Evolutionary conservation across 2,113 vertebrate species (phyloP).

Genomic region (Puffinus mauretanicus): DNA sequence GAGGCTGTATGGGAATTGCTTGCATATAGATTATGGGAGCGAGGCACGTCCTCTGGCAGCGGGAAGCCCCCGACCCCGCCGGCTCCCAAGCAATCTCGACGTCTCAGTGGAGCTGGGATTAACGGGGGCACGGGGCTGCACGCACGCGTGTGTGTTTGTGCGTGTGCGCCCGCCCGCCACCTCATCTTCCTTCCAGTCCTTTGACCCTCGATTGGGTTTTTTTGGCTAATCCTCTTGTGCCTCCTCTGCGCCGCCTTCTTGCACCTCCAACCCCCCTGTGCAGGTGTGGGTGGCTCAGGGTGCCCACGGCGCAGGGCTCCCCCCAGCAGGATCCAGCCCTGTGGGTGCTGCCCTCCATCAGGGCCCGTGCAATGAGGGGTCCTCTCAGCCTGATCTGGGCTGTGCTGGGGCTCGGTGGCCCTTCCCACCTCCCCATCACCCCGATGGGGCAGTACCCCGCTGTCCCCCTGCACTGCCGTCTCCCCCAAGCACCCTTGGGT

Average conservation of each 20-base stretch:
- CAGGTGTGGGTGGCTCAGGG: background rate
- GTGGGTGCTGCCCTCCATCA: accelerated
- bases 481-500: background rate
- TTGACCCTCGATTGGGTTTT: background rate
- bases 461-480: accelerated
- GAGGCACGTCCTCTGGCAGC: background rate
- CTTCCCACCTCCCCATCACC: background rate
- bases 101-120: background rate
- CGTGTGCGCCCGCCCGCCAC: accelerated
- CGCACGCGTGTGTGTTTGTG: too few species aligned
- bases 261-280: background rate
- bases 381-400: background rate
- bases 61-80: background rate
- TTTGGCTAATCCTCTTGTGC: background rate
- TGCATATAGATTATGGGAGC: background rate
- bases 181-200: background rate
- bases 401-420: accelerated
- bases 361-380: accelerated
- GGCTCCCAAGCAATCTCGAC: background rate
- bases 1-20: background rate
- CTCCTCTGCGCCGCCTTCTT: background rate
- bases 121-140: background rate
- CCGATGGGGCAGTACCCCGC: background rate
- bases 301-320: accelerated
- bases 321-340: too few species aligned